A percentile compares a stretch with the other conserved stretches of the same genome.
These are phyloP conservation scores for Indicator indicator DNA, from an alignment of 2,113 vertebrate species.

Conservation along the genomic window DNA sequence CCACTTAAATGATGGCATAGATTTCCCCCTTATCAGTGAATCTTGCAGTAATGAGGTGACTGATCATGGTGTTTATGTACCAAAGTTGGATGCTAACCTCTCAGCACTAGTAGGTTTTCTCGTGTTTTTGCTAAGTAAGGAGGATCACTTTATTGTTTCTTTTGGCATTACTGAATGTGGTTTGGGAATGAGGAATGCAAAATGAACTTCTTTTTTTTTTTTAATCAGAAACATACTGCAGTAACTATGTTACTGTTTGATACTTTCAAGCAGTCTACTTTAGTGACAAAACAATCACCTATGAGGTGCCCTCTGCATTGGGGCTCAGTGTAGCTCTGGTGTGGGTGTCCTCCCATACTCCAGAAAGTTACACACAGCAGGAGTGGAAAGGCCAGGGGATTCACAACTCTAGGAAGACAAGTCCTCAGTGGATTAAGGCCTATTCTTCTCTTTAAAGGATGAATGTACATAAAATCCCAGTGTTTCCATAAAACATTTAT, in stretches of 20 bases:
- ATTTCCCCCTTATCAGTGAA: not conserved
- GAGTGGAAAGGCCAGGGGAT: constrained; percentile 36
- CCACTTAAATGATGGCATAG: not conserved
- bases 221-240: constrained; percentile 28
- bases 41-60: not conserved
- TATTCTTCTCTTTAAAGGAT: constrained; percentile 72
- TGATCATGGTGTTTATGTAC: not conserved
- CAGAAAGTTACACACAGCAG: not conserved
- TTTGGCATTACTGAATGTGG: constrained; percentile 16
- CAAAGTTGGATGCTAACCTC: not conserved
- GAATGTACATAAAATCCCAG: constrained; percentile 57
- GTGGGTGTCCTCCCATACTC: not conserved
- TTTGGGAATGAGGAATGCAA: constrained; percentile 16
- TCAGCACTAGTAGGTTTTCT: not conserved
- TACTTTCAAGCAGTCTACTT: constrained; percentile 15
- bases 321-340: not conserved
- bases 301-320: not conserved
- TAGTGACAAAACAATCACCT: not conserved
- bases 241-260: not conserved
- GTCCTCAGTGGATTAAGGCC: constrained; percentile 39
- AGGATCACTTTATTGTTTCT: constrained; percentile 24
- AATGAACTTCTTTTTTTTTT: constrained; percentile 27
- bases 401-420: constrained; percentile 40
- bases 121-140: not conserved
- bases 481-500: constrained; percentile 70